Evolutionary conservation across 2,888 invertebrate genomes (phyloP).

Genomic region (Platycheirus albimanus): DNA sequence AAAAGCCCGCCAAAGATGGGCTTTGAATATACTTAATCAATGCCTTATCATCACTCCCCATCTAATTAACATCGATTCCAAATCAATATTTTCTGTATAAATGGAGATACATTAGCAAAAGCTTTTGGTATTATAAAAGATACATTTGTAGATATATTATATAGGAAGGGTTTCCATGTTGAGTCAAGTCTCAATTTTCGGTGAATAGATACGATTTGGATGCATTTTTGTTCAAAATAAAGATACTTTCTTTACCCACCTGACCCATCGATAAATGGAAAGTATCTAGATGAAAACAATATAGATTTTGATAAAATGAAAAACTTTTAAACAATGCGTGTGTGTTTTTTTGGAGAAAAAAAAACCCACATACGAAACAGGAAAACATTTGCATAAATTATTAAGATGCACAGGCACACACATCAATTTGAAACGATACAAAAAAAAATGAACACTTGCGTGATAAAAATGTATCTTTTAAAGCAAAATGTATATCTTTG

Average conservation of each 20-base stretch:
- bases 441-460: neutral
- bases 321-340: constrained; percentile 33
- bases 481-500: constrained; percentile 37
- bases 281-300: constrained; percentile 39
- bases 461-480: constrained; percentile 59
- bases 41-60: constrained; percentile 61
- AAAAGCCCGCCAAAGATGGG: constrained; percentile 49
- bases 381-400: constrained; percentile 58
- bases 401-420: constrained; percentile 49
- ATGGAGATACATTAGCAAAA: constrained; percentile 69
- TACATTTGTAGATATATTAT: too few species aligned
- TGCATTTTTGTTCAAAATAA: constrained; percentile 28
- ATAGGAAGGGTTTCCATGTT: too few species aligned
- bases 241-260: constrained; percentile 32
- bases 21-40: constrained; percentile 60
- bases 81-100: constrained; percentile 61
- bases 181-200: neutral
- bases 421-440: neutral
- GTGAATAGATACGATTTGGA: neutral
- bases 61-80: constrained; percentile 71
- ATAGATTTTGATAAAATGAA: constrained; percentile 24
- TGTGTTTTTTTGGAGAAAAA: neutral
- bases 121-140: constrained; percentile 17
- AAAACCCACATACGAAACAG: constrained; percentile 40
- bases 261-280: constrained; percentile 20